Evolutionary conservation across 1,140 invertebrate genomes (phyloP), one percentile per base, ranked within the genome.

Genomic region (Sarcophaga bullata): DNA sequence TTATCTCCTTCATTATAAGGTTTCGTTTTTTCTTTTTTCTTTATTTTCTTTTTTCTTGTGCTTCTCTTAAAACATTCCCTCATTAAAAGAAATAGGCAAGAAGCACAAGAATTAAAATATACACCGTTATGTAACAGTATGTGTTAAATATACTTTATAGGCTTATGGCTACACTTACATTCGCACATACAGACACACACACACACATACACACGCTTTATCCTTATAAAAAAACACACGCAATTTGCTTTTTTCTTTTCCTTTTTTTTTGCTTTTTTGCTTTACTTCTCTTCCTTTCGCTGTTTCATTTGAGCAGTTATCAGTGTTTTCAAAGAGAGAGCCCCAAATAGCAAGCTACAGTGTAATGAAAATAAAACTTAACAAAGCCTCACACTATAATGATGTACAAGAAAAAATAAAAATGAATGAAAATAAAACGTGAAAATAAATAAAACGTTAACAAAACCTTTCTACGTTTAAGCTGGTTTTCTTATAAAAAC

Each of bases 391-490:
- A 58, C 54, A 58, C 13, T 58, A 3, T 58, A 58, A 58, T 58
- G 54, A 58, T n/a, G 15, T 58, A n/a, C 15, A 58, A 58, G n/a
- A 8, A 58, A n/a, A 13, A 58, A 11, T 2, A 37, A 37, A 37
- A 37, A 37, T 37, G 25, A 37, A 58, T 58, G 13, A n/a, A 58
- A 58, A 58, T 58, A 58, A 13, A 13, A 58, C 6, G n/a, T 58
- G n/a, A 58, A 58, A 58, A 58, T 58, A 58, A 58, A 58, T 58
- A 58, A 58, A 58, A 58, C 54, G 54, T 58, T 58, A 58, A 58
- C 54, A 58, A 58, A 58, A 58, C 54, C 13, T 58, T 58, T 13
- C 25, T 37, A 37, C 25, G 15, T 58, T n/a, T 58, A 58, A 58
- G 54, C 54, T 58, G 13, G 15, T 15, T 54, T 58, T 58, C 54